Conservation (phyloP, 2,888 invertebrate genomes). For the Cheilosia impressa region DNA sequence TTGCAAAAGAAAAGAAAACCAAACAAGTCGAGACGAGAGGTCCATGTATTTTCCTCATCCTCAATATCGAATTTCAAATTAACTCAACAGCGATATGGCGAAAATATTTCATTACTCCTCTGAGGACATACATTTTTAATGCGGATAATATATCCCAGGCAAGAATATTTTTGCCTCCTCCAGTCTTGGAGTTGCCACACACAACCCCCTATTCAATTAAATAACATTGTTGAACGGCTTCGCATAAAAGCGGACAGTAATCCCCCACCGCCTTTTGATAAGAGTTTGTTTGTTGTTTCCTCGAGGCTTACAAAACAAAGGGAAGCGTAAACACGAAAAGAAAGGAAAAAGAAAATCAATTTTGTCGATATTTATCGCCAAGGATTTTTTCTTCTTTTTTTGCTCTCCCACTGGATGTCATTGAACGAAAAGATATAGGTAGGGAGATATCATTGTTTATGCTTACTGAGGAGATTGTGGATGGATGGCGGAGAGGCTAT, state of each 20-base stretch:
- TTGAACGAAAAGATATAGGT: constrained; percentile 4
- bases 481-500: neutral
- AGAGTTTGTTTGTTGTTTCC: constrained; percentile 58
- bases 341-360: constrained; percentile 54
- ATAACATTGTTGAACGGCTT: constrained; percentile 44
- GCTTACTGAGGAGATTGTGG: constrained; percentile 26
- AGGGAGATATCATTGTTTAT: constrained; percentile 53
- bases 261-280: neutral
- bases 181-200: neutral
- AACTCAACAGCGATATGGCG: constrained; percentile 21
- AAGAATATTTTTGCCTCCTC: constrained; percentile 22
- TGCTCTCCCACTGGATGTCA: constrained; percentile 23
- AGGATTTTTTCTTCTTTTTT: constrained; percentile 13
- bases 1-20: neutral
- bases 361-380: constrained; percentile 68
- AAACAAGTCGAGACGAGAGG: neutral
- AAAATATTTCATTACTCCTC: constrained; percentile 15
- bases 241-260: neutral
- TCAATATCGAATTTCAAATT: constrained; percentile 28
- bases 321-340: constrained; percentile 34
- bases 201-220: constrained; percentile 54
- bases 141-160: constrained; percentile 9
- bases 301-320: constrained; percentile 55
- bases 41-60: constrained; percentile 1
- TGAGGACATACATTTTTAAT: constrained; percentile 35